A percentile compares a stretch with the other conserved stretches of the same genome.
Conservation (phyloP, 1,140 invertebrate species). For the Psilanteris sp. region DNA sequence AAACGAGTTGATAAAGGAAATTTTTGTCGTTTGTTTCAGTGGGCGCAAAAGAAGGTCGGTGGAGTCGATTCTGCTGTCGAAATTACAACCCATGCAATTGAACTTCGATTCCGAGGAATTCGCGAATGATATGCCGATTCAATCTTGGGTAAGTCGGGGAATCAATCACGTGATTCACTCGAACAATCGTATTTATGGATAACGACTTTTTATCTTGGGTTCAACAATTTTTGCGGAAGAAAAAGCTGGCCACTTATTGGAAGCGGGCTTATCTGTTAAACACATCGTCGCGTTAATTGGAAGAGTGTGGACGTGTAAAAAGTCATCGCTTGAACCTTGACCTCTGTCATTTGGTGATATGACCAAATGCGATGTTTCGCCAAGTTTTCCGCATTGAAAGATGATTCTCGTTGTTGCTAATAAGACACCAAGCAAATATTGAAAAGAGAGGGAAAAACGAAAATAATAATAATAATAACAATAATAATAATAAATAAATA, state of each 20-base stretch:
- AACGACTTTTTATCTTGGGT: slow-evolving; percentile 31
- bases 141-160: slow-evolving; percentile 45
- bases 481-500: too few relatives aligned
- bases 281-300: slow-evolving; percentile 20
- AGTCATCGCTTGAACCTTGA: slow-evolving; percentile 39
- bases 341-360: slow-evolving; percentile 30
- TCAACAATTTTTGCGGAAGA: slow-evolving; percentile 50
- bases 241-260: slow-evolving; percentile 19
- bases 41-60: slow-evolving; percentile 44
- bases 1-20: too few relatives aligned
- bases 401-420: too few relatives aligned
- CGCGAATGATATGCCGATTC: slow-evolving; percentile 36
- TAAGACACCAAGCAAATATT: too few relatives aligned
- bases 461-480: too few relatives aligned
- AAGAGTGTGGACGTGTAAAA: slow-evolving; percentile 20
- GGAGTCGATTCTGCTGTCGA: slow-evolving; percentile 18
- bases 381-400: slow-evolving; percentile 15
- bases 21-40: slow-evolving; percentile 42
- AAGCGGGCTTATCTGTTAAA: not conserved
- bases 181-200: slow-evolving; percentile 22
- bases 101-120: slow-evolving; percentile 33
- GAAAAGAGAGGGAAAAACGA: too few relatives aligned
- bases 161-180: slow-evolving; percentile 20
- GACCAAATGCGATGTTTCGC: slow-evolving; percentile 6
- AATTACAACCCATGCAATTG: slow-evolving; percentile 25